A percentile compares a stretch with the other conserved stretches of the same genome.
phyloP scores from a whole-genome alignment of 1,140 invertebrate genomes.

The Paracyclopina nana region DNA sequence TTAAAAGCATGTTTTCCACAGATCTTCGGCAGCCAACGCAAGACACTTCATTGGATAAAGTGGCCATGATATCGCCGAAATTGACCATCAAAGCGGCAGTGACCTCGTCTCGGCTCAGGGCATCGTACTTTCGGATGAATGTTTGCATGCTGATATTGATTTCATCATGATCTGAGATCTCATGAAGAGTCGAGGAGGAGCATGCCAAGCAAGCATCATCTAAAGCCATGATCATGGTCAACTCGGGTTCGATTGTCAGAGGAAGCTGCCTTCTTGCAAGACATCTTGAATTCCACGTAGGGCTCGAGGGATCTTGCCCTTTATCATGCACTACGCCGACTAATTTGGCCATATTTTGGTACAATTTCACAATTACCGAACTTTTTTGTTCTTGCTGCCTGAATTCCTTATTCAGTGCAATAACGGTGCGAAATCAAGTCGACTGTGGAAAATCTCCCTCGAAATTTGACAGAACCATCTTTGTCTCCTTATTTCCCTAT shows the following conservation, averaged over 20 bases:
- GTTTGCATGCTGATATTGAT: background rate
- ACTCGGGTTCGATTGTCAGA: background rate
- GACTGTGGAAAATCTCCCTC: too few species aligned
- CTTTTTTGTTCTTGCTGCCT: too few species aligned
- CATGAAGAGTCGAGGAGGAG: background rate
- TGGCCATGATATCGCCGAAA: background rate
- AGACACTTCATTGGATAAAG: background rate
- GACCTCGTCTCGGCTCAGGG: background rate
- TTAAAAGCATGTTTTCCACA: background rate
- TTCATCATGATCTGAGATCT: background rate
- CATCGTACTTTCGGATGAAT: background rate
- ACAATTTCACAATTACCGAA: too few species aligned
- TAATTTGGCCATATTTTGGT: too few species aligned
- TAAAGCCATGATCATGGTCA: constrained; percentile 1
- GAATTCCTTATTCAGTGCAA: too few species aligned
- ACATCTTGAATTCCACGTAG: too few species aligned
- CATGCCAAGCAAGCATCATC: background rate
- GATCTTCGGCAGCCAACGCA: background rate
- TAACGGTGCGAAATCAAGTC: too few species aligned
- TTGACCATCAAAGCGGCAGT: background rate
- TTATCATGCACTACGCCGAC: too few species aligned
- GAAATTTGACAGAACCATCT: too few species aligned
- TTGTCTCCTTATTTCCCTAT: too few species aligned
- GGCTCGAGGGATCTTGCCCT: too few species aligned
- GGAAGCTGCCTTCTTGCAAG: background rate